Evolutionary conservation across 2,888 invertebrate genomes (phyloP), one percentile per base, ranked within the genome.

Genomic region (Stictocephala bisonia): DNA sequence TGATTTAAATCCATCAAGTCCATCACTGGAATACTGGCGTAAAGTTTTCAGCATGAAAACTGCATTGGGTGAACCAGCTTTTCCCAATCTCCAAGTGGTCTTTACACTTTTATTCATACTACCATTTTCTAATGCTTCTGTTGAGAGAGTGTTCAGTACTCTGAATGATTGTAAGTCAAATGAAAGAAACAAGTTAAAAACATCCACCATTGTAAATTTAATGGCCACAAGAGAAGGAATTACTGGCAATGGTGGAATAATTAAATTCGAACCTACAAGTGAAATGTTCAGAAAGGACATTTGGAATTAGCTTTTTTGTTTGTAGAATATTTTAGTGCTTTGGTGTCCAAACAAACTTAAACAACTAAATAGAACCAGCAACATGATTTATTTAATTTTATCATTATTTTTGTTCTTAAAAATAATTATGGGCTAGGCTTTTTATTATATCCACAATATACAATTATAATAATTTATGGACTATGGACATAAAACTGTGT

Each of bases 71-170:
- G 18, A 71, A 26, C 31, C 27, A 44, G 18, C 31, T 44, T 71
- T 71, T 50, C 64, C 71, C 2, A 66, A 64, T 35, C 60, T 66
- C 1, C 15, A 31, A 27, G 18, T 48, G 1, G 56, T 50, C 1
- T 58, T 71, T 11, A 71, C 27, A 66, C 51, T 71, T 6, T 50
- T 71, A 27, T 24, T 71, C 2, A 66, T 73, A 35, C 70, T 74
- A 44, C 76, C 74, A 35, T 79, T 77, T 75, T 78, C 78, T n/a
- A 79, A 79, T 73, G 78, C 72, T 13, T 74, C 51, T 15, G 78
- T 80, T 26, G 80, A 79, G 72, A 18, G 77, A 13, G 51, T 79
- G 13, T 79, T 79, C 56, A 79, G 79, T 51, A 48, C 74, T 41
- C 41, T 79, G 9, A 77, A 78, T 71, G 77, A 71, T 9, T 71